phyloP scores from a whole-genome alignment of 2,888 invertebrate species.

The Entomobrya multifasciata region DNA sequence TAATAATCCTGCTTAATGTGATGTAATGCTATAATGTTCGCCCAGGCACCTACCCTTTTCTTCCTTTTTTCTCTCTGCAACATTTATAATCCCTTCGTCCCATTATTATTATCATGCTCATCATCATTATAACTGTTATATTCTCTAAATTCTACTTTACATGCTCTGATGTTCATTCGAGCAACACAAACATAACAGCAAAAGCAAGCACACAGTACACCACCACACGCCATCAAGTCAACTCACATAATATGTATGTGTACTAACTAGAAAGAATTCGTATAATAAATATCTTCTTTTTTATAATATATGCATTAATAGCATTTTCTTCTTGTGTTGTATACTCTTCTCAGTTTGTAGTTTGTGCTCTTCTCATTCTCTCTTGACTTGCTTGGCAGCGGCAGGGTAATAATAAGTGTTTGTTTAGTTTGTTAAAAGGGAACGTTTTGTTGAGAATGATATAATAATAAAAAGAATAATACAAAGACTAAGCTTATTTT shows the following conservation, averaged over 20 bases:
- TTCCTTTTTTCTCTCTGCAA: conserved; percentile 27
- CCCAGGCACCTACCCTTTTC: conserved; percentile 73
- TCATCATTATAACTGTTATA: conserved; percentile 46
- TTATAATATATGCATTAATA: conserved; percentile 34
- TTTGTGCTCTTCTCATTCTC: neutral
- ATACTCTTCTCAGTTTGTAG: too few species aligned
- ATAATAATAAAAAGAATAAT: neutral
- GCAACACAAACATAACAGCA: conserved; percentile 20
- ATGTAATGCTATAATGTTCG: conserved; percentile 77
- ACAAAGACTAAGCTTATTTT: neutral
- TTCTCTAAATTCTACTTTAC: neutral
- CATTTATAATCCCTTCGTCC: conserved; percentile 76
- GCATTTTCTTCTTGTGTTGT: neutral
- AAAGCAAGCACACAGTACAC: neutral
- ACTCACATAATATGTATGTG: too few species aligned
- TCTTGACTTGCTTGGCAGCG: conserved; percentile 26
- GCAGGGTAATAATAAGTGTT: conserved; percentile 40
- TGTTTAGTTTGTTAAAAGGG: conserved; percentile 49
- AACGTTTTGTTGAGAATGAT: neutral
- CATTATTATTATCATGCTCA: conserved; percentile 73
- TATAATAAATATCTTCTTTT: neutral
- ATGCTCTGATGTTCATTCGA: conserved; percentile 32
- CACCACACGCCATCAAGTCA: conserved; percentile 7
- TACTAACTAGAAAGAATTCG: neutral
- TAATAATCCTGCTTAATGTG: conserved; percentile 71